Conservation (phyloP, 2,888 invertebrate species). For the Diplolepis rosae region DNA sequence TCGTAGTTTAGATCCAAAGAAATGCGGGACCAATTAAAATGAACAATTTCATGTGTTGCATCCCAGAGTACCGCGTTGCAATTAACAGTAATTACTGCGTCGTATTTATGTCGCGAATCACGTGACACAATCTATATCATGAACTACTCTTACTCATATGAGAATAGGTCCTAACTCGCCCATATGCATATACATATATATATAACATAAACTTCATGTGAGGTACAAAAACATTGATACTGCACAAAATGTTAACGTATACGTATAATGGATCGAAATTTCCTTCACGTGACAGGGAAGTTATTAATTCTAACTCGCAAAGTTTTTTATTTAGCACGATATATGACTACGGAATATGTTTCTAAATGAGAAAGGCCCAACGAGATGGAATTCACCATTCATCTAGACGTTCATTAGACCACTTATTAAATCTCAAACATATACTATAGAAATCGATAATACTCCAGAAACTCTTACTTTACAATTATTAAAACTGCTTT, state of each 20-base stretch:
- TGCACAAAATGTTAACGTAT: background rate
- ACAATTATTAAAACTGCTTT: no score
- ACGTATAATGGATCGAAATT: background rate
- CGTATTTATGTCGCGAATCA: constrained; percentile 52
- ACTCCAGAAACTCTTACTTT: no score
- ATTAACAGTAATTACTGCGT: constrained; percentile 56
- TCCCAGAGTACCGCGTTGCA: constrained; percentile 47
- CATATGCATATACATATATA: constrained; percentile 10
- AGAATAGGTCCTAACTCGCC: constrained; percentile 43
- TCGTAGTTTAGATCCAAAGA: background rate
- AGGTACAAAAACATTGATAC: background rate
- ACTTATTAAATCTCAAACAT: no score
- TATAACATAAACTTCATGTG: background rate
- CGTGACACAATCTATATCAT: constrained; percentile 53
- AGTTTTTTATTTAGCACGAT: background rate
- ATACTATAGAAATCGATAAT: no score
- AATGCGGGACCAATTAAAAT: constrained; percentile 53
- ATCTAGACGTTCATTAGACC: no score
- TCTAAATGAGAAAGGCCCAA: background rate
- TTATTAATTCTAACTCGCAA: background rate
- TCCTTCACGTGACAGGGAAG: background rate
- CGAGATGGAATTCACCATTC: background rate
- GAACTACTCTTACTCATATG: constrained; percentile 54
- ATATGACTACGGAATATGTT: background rate
- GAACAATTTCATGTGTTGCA: constrained; percentile 46